Percentiles rank a stretch among this genome's conserved stretches.
Conservation (phyloP, 2,797 vertebrate species). For the Betta splendens region DNA sequence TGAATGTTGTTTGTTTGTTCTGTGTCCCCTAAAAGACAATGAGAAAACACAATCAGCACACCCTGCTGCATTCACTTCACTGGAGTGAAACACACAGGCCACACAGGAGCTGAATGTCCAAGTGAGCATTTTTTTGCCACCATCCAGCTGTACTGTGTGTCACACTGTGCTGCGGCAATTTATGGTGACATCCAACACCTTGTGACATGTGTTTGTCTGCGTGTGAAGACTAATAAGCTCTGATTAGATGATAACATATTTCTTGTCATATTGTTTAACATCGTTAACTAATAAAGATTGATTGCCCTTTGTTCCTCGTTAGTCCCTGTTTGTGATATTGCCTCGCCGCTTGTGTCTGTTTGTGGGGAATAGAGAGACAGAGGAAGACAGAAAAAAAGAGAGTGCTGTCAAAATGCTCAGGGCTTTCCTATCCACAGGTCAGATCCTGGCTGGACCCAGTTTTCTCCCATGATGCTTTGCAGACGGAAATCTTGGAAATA, state of each 20-base stretch:
- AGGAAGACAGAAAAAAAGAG: neutral
- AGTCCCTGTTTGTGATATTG: slow-evolving; percentile 47
- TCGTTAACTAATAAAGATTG: slow-evolving; percentile 71
- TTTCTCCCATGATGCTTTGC: slow-evolving; percentile 83
- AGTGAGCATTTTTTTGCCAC: slow-evolving; percentile 28
- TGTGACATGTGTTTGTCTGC: slow-evolving; percentile 30
- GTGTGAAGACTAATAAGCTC: slow-evolving; percentile 48
- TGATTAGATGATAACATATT: slow-evolving; percentile 70
- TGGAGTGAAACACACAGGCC: slow-evolving; percentile 26
- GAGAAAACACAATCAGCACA: slow-evolving; percentile 6
- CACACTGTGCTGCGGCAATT: slow-evolving; percentile 42
- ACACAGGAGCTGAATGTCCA: slow-evolving; percentile 46
- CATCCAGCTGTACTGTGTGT: slow-evolving; percentile 43
- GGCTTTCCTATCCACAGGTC: slow-evolving; percentile 74
- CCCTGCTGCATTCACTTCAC: slow-evolving; percentile 27
- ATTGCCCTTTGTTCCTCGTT: slow-evolving; percentile 62
- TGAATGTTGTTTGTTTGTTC: slow-evolving; percentile 6
- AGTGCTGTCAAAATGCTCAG: slow-evolving; percentile 45
- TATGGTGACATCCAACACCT: slow-evolving; percentile 37
- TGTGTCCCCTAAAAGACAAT: slow-evolving; percentile 6
- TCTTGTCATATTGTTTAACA: slow-evolving; percentile 64
- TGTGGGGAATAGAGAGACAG: slow-evolving; percentile 1
- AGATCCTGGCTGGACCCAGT: slow-evolving; percentile 79
- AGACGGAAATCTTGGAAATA: slow-evolving; percentile 82
- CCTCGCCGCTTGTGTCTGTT: slow-evolving; percentile 9